phyloP scores from a whole-genome alignment of 2,113 vertebrate species.

The Dipodomys stephensi region DNA sequence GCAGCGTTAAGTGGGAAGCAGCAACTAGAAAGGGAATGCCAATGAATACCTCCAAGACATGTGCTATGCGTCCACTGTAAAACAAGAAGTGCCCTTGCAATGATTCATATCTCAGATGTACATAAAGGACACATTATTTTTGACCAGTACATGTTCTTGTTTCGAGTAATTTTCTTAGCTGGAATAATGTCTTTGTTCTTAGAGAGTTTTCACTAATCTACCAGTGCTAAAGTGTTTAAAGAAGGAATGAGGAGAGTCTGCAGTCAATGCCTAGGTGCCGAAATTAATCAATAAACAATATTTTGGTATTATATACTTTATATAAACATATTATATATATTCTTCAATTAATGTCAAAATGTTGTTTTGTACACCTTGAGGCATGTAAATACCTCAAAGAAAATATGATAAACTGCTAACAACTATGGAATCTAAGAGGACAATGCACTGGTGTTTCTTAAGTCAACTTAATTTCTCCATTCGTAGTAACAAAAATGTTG shows the following conservation, averaged over 20 bases:
- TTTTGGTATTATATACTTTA: not conserved
- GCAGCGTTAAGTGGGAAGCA: not conserved
- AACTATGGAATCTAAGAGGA: not conserved
- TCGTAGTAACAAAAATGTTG: not conserved
- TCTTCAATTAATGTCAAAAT: not conserved
- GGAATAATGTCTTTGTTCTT: not conserved
- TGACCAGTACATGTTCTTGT: not conserved
- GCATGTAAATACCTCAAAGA: not conserved
- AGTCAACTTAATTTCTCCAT: not conserved
- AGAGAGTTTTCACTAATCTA: not conserved
- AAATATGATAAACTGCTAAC: not conserved
- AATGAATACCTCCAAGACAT: not conserved
- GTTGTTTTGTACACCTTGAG: not conserved
- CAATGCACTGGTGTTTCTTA: not conserved
- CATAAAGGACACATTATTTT: not conserved
- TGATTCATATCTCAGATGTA: not conserved
- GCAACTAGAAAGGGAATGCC: not conserved
- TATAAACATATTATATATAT: not conserved
- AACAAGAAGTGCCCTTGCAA: not conserved
- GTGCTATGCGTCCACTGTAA: not conserved
- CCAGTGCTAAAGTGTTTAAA: not conserved
- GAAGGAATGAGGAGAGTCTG: no score
- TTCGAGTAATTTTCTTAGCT: not conserved
- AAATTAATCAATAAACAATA: no score
- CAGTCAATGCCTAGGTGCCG: no score